Evolutionary conservation across 2,113 vertebrate genomes (phyloP).

Genomic region (Raja brachyura): DNA sequence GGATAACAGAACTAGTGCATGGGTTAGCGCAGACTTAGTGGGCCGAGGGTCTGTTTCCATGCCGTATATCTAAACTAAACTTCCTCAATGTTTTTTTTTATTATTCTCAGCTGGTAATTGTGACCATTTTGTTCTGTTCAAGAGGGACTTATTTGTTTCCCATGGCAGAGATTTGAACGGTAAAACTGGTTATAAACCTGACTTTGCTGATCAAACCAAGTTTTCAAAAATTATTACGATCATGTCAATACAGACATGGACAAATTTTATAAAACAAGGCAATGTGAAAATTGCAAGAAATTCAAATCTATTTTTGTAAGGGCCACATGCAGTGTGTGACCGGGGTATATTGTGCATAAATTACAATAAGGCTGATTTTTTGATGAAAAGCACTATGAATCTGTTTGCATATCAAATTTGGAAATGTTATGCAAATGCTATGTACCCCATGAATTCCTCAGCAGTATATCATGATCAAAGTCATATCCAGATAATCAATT

Average conservation of each 20-base stretch:
- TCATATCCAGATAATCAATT: neutral
- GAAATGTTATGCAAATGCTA: neutral
- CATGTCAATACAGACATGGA: neutral
- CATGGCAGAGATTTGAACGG: neutral
- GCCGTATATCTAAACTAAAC: neutral
- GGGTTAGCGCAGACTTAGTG: too few species aligned
- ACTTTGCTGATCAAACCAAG: too few species aligned
- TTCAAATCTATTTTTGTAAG: neutral
- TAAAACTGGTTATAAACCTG: neutral
- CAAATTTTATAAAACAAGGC: neutral
- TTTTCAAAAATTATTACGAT: neutral
- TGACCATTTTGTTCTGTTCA: slow-evolving; percentile 14
- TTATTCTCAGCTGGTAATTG: neutral
- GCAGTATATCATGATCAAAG: neutral
- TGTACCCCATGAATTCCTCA: neutral
- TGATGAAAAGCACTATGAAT: neutral
- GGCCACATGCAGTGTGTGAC: neutral
- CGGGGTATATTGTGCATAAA: neutral
- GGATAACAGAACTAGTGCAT: too few species aligned
- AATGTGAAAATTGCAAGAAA: neutral
- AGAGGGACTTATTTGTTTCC: neutral
- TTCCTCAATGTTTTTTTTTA: neutral
- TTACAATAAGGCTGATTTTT: neutral
- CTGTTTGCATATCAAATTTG: neutral
- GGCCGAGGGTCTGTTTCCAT: too few species aligned